phyloP scores from a whole-genome alignment of 2,113 vertebrate genomes.

The Polypterus bichir region DNA sequence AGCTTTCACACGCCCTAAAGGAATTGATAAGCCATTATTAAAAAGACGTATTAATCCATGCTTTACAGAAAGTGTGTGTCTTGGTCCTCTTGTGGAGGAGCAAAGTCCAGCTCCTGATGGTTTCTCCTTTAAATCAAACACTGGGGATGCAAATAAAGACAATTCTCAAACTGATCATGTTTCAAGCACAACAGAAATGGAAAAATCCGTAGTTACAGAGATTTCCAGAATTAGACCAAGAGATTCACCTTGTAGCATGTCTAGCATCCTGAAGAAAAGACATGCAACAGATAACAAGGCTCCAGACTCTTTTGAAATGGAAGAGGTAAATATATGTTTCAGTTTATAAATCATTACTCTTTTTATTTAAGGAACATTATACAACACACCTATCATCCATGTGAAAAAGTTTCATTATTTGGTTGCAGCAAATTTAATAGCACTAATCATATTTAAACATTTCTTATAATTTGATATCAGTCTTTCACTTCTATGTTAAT shows the following conservation, averaged over 20 bases:
- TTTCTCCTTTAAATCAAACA: not conserved
- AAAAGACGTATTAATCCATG: not conserved
- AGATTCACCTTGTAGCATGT: constrained; percentile 8
- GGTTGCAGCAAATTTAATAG: no score
- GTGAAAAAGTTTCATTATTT: no score
- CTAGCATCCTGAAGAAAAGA: constrained; percentile 19
- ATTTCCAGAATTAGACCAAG: constrained; percentile 11
- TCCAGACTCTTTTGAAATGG: constrained; percentile 45
- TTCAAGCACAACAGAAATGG: constrained; percentile 6
- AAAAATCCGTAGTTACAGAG: constrained; percentile 2
- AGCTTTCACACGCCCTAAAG: not conserved
- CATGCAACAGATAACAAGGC: constrained; percentile 5
- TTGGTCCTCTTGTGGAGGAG: constrained; percentile 4
- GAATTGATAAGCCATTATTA: rapidly evolving
- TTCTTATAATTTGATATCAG: no score
- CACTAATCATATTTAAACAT: no score
- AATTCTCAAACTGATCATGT: not conserved
- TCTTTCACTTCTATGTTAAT: no score
- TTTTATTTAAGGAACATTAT: not conserved
- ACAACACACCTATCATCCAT: no score
- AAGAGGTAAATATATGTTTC: constrained; percentile 34
- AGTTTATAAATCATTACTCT: not conserved
- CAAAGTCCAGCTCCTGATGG: not conserved
- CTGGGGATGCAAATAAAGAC: not conserved
- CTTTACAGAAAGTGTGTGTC: not conserved